Base-by-base conservation (phyloP, 1,140 invertebrate species). In the Nylanderia fulva region DNA sequence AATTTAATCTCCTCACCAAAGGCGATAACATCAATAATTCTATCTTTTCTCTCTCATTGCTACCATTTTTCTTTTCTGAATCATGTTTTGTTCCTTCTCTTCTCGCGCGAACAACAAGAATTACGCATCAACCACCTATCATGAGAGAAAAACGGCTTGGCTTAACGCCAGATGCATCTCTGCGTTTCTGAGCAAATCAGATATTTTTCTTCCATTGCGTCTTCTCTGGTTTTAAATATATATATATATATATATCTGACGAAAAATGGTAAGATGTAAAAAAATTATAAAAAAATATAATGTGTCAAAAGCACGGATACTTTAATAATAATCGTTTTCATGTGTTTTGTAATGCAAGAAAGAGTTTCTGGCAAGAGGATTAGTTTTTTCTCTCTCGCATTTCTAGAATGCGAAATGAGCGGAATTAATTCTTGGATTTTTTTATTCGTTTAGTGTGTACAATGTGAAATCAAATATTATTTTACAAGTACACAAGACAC, bases 11-110 rank as follows among this genome's bases (percentile, higher is more conserved):
- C 27, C 54, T 72, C 27, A 21, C 36, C 27, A 29, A 58, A 27
- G 71, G 39, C 52, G 36, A 72, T 82, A 82, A 72, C 66, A 72
- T 72, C 66, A 72, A 82, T 58, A 82, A 71, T 58, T 80, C 77
- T 58, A 42, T 66, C 83, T 68, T 48, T 52, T 58, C 63, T 45
- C 21, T 58, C 63, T 45, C 21, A 29, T 69, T 48, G 52, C 75
- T 69, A 8, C 21, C 27, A 80, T 68, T 85, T 69, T 61, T 79
- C 74, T 79, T 45, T 24, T 24, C 39, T n/a, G 61, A 66, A 15
- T 68, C 48, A 33, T 24, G n/a, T 56, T 66, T 56, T 68, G 15
- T 79, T 68, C 33, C 29, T 61, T 56, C 33, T 60, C 60, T 60
- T 80, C 76, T 33, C 21, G 21, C 18, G 27, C 52, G 66, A 82